Conservation (phyloP, 1,140 invertebrate species). For the Cotesia glomerata region DNA sequence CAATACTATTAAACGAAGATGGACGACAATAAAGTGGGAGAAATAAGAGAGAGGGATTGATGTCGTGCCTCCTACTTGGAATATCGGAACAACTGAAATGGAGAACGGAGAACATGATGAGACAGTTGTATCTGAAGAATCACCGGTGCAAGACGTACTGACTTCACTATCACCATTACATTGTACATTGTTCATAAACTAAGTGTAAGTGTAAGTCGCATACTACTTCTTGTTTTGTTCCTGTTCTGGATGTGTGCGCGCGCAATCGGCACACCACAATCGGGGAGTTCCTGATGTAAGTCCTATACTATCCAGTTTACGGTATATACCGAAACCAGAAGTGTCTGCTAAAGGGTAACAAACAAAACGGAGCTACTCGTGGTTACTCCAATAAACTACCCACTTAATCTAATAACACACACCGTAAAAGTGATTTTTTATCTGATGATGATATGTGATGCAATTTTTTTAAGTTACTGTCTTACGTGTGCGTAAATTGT, state of each 20-base stretch:
- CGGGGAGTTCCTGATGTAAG: not conserved
- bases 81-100: not conserved
- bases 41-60: not conserved
- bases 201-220: no score
- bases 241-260: slow-evolving; percentile 1
- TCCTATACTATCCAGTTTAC: slow-evolving; percentile 5
- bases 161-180: no score
- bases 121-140: not conserved
- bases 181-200: no score
- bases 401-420: no score
- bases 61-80: not conserved
- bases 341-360: slow-evolving; percentile 14
- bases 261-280: slow-evolving; percentile 10
- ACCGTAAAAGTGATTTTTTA: no score
- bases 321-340: not conserved
- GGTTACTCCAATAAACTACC: no score
- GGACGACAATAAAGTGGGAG: no score
- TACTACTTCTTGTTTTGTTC: no score
- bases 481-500: no score
- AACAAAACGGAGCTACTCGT: not conserved
- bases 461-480: no score
- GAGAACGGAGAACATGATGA: not conserved
- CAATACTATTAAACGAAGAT: no score
- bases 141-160: not conserved
- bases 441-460: no score